Evolutionary conservation across 1,140 invertebrate species (phyloP), one percentile per base, ranked within the genome.

Genomic region (Caenorhabditis latens): DNA sequence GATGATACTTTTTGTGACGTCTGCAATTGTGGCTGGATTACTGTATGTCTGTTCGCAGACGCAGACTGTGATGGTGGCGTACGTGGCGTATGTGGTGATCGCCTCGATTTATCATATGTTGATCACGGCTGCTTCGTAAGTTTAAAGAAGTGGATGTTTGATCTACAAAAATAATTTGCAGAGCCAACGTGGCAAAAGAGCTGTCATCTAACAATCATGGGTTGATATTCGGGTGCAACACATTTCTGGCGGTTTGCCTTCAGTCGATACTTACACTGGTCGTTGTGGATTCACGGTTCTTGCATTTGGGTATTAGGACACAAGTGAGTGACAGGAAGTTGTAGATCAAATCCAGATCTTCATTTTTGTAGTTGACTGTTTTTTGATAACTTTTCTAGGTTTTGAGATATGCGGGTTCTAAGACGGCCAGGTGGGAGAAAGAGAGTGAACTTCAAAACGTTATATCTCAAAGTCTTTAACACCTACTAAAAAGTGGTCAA

Each of bases 31-130:
- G 42, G 50, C 83, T 14, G 87, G 19, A 24, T 48, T 88, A 21
- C 55, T 79, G 16, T 48, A 40, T 53, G 19, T 79, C 4, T 63
- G 48, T 13, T 57, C 83, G 5, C 86, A 63, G 42, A 53, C 75
- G 16, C n/a, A 24, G 32, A 32, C 71, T 24, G 71, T 85, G 24
- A 40, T 85, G 24, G 32, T 84, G 16, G 87, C 83, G 13, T 88
- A 88, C 48, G n/a, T 71, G 58, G 53, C 55, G 8, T 88, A 88
- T 53, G 87, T 88, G 9, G 21, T 61, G 7, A 82, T 48, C 21
- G 42, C 84, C 32, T 71, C 87, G 13, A 85, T 88, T 21, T 88
- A 88, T 65, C 83, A 88, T 21, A 88, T 88, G 87, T 84, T 88
- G 14, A 88, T 88, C 32, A 85, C 87, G 9, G 87, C 87, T 46